Percentiles rank a stretch among this genome's conserved stretches.
These are phyloP conservation scores for Cynopterus sphinx DNA, from an alignment of 2,797 vertebrate genomes.

Conservation along the genomic window DNA sequence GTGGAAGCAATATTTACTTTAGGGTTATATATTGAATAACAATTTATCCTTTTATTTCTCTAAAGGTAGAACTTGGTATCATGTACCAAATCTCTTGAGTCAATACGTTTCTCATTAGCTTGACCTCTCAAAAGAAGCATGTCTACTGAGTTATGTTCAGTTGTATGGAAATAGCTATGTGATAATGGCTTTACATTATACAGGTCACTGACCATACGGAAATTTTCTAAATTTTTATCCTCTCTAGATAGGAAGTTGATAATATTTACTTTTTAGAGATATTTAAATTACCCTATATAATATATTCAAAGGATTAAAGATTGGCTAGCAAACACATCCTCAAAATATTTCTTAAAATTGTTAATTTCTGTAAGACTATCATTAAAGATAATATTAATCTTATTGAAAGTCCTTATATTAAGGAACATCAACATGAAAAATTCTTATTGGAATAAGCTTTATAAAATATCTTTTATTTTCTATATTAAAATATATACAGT, in stretches of 20 bases:
- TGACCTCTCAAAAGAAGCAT: background rate
- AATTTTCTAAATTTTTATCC: background rate
- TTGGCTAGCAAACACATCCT: background rate
- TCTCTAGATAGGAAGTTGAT: background rate
- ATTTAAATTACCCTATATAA: background rate
- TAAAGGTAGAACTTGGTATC: background rate
- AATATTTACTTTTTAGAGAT: background rate
- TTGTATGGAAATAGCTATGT: background rate
- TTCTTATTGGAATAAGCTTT: background rate
- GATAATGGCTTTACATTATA: background rate
- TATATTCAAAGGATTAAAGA: background rate
- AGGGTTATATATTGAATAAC: background rate
- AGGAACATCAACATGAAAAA: background rate
- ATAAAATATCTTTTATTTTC: background rate
- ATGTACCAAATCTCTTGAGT: background rate
- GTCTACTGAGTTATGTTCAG: background rate
- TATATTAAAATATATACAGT: background rate
- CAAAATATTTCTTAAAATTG: background rate
- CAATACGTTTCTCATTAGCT: background rate
- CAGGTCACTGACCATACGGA: background rate
- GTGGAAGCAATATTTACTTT: background rate
- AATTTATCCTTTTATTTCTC: background rate
- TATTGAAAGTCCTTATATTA: background rate
- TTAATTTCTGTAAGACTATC: background rate
- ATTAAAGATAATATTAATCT: background rate